Conservation (phyloP, 2,888 invertebrate species). For the Portevinia maculata region DNA sequence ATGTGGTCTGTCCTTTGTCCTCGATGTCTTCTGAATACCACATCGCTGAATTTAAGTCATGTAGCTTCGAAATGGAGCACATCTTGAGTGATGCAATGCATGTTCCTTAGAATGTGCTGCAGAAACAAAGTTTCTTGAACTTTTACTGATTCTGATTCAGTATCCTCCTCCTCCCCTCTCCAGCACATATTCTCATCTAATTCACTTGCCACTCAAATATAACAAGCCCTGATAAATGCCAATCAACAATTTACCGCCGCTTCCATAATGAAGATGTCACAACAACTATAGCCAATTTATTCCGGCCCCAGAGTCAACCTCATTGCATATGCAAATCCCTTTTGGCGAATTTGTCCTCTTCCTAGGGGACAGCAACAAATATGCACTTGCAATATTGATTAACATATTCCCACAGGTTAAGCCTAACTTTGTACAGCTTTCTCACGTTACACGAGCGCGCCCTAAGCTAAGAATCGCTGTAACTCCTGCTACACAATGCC, state of each 20-base stretch:
- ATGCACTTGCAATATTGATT: slow-evolving; percentile 43
- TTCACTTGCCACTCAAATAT: background rate
- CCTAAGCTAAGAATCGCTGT: slow-evolving; percentile 20
- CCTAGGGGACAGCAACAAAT: slow-evolving; percentile 31
- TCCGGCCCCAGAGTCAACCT: slow-evolving; percentile 25
- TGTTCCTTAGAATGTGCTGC: no score
- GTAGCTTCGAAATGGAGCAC: no score
- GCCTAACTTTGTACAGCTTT: slow-evolving; percentile 36
- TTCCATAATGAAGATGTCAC: slow-evolving; percentile 63
- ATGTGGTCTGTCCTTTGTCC: no score
- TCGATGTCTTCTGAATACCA: no score
- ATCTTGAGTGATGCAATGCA: no score
- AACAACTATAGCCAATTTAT: slow-evolving; percentile 44
- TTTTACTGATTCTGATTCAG: no score
- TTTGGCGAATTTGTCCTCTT: slow-evolving; percentile 53
- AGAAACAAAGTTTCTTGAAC: no score
- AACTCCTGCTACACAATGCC: slow-evolving; percentile 19
- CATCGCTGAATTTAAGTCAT: no score
- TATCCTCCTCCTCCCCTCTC: background rate
- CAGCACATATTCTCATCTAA: background rate
- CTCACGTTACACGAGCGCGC: slow-evolving; percentile 59
- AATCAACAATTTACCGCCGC: slow-evolving; percentile 23
- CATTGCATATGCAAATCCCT: slow-evolving; percentile 48
- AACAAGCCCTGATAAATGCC: slow-evolving; percentile 23
- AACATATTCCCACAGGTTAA: slow-evolving; percentile 53